These are phyloP conservation scores for Drosophila anomelani DNA, from an alignment of 2,888 invertebrate species.

Conservation along the genomic window DNA sequence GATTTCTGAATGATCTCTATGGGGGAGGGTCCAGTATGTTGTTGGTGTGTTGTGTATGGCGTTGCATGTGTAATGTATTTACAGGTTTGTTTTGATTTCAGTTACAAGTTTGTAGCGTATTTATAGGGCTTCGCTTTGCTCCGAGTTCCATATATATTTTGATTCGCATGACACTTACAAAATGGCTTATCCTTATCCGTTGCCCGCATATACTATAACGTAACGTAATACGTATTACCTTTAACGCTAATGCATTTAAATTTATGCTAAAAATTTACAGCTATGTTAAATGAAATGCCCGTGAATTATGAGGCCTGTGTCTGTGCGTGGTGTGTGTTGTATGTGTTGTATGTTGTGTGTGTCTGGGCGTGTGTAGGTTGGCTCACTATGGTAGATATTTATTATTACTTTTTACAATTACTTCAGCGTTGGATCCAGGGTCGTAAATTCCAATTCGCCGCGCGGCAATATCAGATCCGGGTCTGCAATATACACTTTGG, in stretches of 20 bases:
- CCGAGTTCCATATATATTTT: conserved; percentile 15
- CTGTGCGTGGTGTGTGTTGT: conserved; percentile 4
- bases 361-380: conserved; percentile 28
- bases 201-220: conserved; percentile 7
- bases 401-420: conserved; percentile 80
- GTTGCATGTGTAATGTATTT: conserved; percentile 29
- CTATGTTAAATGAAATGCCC: conserved; percentile 75
- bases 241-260: conserved; percentile 74
- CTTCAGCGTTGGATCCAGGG: conserved; percentile 84
- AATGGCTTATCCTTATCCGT: conserved; percentile 34
- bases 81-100: conserved; percentile 64
- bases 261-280: conserved; percentile 81
- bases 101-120: conserved; percentile 66
- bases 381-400: conserved; percentile 66
- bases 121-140: conserved; percentile 38
- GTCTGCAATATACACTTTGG: conserved; percentile 85
- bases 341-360: conserved; percentile 17
- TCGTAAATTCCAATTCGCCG: conserved; percentile 85
- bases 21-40: neutral
- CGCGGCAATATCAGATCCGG: conserved; percentile 85
- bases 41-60: neutral
- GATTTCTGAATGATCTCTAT: conserved; percentile 25
- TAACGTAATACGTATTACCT: conserved; percentile 32
- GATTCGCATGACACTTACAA: conserved; percentile 50
- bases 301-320: conserved; percentile 64